phyloP scores from a whole-genome alignment of 2,888 invertebrate genomes.

The Polymixis flavicincta region DNA sequence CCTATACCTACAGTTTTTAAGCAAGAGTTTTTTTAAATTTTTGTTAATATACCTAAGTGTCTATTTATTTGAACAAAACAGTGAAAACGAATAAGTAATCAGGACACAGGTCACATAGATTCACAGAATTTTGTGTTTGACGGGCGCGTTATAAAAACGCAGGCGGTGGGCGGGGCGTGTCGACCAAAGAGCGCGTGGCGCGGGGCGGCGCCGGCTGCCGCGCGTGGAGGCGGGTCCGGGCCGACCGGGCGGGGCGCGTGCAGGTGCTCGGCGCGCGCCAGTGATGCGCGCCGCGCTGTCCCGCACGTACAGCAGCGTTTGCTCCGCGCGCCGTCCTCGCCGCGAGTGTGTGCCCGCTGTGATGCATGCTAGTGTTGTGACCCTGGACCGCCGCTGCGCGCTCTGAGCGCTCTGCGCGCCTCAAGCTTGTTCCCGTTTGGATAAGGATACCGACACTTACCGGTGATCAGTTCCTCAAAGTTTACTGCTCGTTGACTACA shows the following conservation, averaged over 20 bases:
- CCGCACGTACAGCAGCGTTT: slow-evolving; percentile 53
- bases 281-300: slow-evolving; percentile 79
- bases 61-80: slow-evolving; percentile 5
- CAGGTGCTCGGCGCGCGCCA: slow-evolving; percentile 56
- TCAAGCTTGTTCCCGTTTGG: slow-evolving; percentile 1
- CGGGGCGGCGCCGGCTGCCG: slow-evolving; percentile 23
- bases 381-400: slow-evolving; percentile 22
- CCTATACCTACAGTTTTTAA: too few species aligned
- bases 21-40: too few species aligned
- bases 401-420: slow-evolving; percentile 9
- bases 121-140: slow-evolving; percentile 34
- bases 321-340: slow-evolving; percentile 25
- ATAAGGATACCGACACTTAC: slow-evolving; percentile 27
- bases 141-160: slow-evolving; percentile 39
- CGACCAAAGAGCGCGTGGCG: neutral
- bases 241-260: slow-evolving; percentile 26
- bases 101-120: slow-evolving; percentile 53
- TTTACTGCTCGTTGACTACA: slow-evolving; percentile 17
- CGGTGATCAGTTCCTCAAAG: slow-evolving; percentile 25
- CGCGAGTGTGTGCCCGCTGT: slow-evolving; percentile 64
- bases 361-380: slow-evolving; percentile 38
- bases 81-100: slow-evolving; percentile 18
- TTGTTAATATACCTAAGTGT: too few species aligned
- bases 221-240: slow-evolving; percentile 25
- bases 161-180: slow-evolving; percentile 39